Evolutionary conservation across 1,140 invertebrate species (phyloP), one percentile per base, ranked within the genome.

Genomic region (Hormaphis cornu): DNA sequence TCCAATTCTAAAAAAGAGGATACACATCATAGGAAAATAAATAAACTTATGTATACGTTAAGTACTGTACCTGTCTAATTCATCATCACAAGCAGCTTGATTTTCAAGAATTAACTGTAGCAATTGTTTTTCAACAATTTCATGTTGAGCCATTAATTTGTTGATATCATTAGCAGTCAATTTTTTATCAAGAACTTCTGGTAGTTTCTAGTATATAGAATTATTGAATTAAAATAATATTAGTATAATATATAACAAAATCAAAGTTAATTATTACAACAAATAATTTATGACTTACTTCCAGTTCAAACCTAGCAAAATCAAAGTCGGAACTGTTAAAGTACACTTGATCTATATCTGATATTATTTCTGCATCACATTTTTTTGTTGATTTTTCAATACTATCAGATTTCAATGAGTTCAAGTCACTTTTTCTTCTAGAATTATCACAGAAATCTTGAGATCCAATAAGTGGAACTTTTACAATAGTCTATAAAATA

Each of bases 51-150:
- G 26, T 53, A 20, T n/a, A n/a, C n/a, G n/a, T n/a, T n/a, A 40
- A 20, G 3, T 52, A 16, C n/a, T 44, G 35, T 73, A 79, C 77
- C 75, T 84, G 56, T 87, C 81, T 73, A 97, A 89, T 77, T 97
- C 91, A 14, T 84, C 81, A 71, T 89, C 88, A 77, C 92, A 96
- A 2, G 86, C 82, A 72, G 85, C 86, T 61, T 95, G 87, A 72
- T 97, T 92, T 76, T 96, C 89, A 10, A 95, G 80, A 73, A 97
- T 95, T 18, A 96, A 80, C 73, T 95, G 89, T 0, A 95, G 83
- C 0, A 96, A 89, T 79, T 93, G 90, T 73, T 91, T 93, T 0
- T 91, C 94, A 0, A 97, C 90, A 30, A 94, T 90, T 77, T 87
- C 83, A 69, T 91, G 84, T 75, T 93, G 89, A 58, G 84, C 84